Base-by-base conservation (phyloP, 2,113 vertebrate genomes). In the Seriola rivoliana region DNA sequence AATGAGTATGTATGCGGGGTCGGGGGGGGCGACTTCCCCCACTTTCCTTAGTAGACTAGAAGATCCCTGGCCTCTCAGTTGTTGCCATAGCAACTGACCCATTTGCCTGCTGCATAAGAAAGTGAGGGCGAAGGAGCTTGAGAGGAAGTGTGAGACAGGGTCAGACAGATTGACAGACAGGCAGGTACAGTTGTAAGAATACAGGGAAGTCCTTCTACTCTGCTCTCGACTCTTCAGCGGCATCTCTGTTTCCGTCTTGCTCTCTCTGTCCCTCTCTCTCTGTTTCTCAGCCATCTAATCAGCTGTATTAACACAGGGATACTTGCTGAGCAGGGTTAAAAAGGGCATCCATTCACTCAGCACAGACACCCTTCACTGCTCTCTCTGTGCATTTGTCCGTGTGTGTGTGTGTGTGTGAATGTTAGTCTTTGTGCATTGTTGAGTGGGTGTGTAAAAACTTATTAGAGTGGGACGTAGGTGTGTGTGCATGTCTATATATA, bases 81-180 rank as follows among this genome's bases (percentile, higher is more conserved):
- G 97, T 98, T 98, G 94, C 97, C 94, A 98, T 97, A 96, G 96
- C 94, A 97, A 98, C 97, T 96, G 94, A 94, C 95, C 96, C 96
- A 97, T 99, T 97, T 98, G 97, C 96, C 96, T 97, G 95, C 71
- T 88, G 76, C 85, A 84, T 91, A 79, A 54, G 66, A 85, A 85
- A 88, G 88, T 82, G 79, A 85, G 84, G 85, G 77, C n/a, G 67
- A 88, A 85, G 34, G 75, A 87, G 69, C 71, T 76, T 57, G 65
- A 73, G 83, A 86, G 64, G 25, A 84, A 81, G 69, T 59, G 85
- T 94, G 95, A 95, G 95, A 93, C 95, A 93, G 96, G 96, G 96
- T 97, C 95, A 95, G 93, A 94, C 89, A 88, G 86, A 91, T 89
- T 95, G 96, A 95, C 93, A 94, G 95, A 89, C 95, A 95, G 94